Conservation (phyloP, 2,888 invertebrate species). For the Leptopilina myrica region DNA sequence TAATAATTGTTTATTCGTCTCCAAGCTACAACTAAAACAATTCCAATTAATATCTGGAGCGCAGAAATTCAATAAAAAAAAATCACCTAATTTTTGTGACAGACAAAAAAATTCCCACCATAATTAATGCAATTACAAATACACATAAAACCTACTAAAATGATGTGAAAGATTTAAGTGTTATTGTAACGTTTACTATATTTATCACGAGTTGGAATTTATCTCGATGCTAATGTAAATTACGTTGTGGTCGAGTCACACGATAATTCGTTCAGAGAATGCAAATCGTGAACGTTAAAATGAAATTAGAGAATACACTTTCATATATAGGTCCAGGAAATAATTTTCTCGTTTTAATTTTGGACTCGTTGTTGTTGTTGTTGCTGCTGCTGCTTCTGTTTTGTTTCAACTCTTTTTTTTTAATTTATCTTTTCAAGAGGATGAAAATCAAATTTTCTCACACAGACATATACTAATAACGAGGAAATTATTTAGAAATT, state of each 20-base stretch:
- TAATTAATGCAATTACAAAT: background rate
- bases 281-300: constrained; percentile 33
- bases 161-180: constrained; percentile 11
- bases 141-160: constrained; percentile 2
- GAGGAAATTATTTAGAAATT: no score
- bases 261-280: constrained; percentile 37
- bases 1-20: no score
- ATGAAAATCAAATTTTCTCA: no score
- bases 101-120: background rate
- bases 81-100: no score
- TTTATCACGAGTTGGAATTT: constrained; percentile 40
- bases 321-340: constrained; percentile 6
- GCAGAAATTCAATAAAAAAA: no score
- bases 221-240: constrained; percentile 36
- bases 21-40: no score
- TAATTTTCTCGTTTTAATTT: constrained; percentile 10
- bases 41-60: no score
- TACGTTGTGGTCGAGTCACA: constrained; percentile 29
- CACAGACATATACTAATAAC: no score
- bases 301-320: constrained; percentile 31
- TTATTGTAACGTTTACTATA: constrained; percentile 23
- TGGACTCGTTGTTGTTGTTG: background rate
- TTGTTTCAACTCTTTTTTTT: background rate
- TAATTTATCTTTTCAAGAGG: background rate
- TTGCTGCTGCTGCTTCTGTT: no score